Evolutionary conservation across 2,888 invertebrate genomes (phyloP), one percentile per base, ranked within the genome.

Genomic region (Rhingia rostrata): DNA sequence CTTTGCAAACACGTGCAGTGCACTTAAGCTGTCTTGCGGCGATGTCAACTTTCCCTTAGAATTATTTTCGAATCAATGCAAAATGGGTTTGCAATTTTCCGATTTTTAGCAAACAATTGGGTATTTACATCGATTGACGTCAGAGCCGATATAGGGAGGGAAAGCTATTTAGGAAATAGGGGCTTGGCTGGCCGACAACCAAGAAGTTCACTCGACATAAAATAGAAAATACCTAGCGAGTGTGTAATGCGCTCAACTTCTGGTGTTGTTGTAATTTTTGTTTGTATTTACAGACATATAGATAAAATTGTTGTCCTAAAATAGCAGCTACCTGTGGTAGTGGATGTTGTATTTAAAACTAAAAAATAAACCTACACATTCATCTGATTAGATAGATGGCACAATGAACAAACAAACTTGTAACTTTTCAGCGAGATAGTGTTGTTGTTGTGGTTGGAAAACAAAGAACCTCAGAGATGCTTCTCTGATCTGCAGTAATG

Each of bases 121-220:
- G 12, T 39, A 54, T 58, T 66, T 74, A 43, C 49, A 43, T 32
- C 14, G 22, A 43, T 73, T 73, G 73, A 73, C 73, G 73, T 73
- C 63, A 73, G 22, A 22, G 35, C 9, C 12, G 14, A 9, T 49
- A 14, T 7, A 64, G 35, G 30, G 33, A 77, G 7, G 43, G 6
- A 30, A 54, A 58, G 58, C 79, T 84, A 74, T 84, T 84, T 84
- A 53, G 60, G 67, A 53, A 84, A 64, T 80, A 84, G 84, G 80
- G 84, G 84, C 84, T 84, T 80, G 84, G 80, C 84, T 84, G 74
- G 80, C 70, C 64, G 53, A 56, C 47, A 75, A 84, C 70, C 80
- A 84, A 84, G 80, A 83, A 83, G 83, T 83, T 83, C 67, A 83
- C 5, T 73, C 41, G 39, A 73, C 79, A 56, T 58, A 79, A 22